These are phyloP conservation scores for Meda fulgida DNA, from an alignment of 2,797 vertebrate species.

Conservation along the genomic window DNA sequence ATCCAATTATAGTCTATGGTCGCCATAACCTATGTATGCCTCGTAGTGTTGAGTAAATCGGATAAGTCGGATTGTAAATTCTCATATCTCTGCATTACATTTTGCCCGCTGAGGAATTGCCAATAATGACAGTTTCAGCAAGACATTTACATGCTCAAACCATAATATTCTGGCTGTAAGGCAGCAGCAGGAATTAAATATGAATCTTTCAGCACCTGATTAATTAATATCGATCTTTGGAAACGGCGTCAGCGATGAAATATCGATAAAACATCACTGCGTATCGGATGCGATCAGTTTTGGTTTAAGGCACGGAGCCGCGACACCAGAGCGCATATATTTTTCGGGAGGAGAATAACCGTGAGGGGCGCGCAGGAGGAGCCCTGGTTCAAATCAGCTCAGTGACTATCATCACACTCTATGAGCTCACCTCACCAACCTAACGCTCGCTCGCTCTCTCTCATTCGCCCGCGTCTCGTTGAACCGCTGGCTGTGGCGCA, in stretches of 20 bases:
- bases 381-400: slow-evolving; percentile 55
- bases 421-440: slow-evolving; percentile 57
- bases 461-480: slow-evolving; percentile 4
- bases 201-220: slow-evolving; percentile 19
- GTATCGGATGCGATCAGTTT: slow-evolving; percentile 24
- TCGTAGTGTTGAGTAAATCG: not conserved
- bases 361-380: slow-evolving; percentile 56
- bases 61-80: not conserved
- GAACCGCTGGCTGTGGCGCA: slow-evolving; percentile 10
- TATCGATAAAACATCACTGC: slow-evolving; percentile 23
- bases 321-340: slow-evolving; percentile 38
- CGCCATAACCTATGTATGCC: not conserved
- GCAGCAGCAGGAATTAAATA: slow-evolving; percentile 23
- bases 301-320: slow-evolving; percentile 9
- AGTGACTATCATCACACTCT: slow-evolving; percentile 45
- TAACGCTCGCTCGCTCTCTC: slow-evolving; percentile 2
- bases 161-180: not conserved
- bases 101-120: not conserved
- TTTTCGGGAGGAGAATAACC: slow-evolving; percentile 35
- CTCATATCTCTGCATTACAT: not conserved
- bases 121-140: slow-evolving; percentile 5
- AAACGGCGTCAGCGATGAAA: slow-evolving; percentile 16
- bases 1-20: not conserved
- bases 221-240: slow-evolving; percentile 33
- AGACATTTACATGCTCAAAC: not conserved